These are phyloP conservation scores for Rousettus leschenaultii DNA, from an alignment of 2,113 vertebrate genomes.

Conservation along the genomic window DNA sequence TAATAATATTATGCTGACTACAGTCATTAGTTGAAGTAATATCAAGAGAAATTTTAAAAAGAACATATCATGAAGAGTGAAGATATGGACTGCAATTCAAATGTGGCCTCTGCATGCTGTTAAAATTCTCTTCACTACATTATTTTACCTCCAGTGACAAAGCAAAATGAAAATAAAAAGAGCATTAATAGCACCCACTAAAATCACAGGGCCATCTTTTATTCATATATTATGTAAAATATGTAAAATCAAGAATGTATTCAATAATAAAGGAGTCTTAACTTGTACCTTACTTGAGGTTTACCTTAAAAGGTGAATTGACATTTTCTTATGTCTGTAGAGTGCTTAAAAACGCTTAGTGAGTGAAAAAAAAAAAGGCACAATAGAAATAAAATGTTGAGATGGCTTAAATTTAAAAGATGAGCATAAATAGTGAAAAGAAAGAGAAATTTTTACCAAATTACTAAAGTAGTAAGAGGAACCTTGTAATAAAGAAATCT, in stretches of 20 bases:
- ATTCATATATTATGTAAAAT: background rate
- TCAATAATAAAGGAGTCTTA: background rate
- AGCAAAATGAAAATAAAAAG: background rate
- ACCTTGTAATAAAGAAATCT: background rate
- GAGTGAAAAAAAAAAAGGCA: background rate
- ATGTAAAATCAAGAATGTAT: background rate
- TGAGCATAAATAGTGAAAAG: background rate
- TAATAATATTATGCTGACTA: background rate
- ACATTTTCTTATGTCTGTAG: background rate
- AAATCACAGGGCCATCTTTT: background rate
- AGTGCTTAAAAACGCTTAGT: background rate
- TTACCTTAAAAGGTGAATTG: background rate
- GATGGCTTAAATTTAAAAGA: background rate
- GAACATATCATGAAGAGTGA: background rate
- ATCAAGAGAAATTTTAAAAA: background rate
- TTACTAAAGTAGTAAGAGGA: background rate
- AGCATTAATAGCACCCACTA: background rate
- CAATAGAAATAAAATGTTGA: background rate
- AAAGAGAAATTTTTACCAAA: background rate
- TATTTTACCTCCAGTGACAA: background rate
- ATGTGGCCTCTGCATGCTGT: background rate
- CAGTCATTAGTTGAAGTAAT: background rate
- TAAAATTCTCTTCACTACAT: background rate
- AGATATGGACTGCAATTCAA: background rate
- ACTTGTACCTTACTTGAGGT: background rate